Base-by-base conservation (phyloP, 2,113 vertebrate genomes). In the Anoura caudifer region DNA sequence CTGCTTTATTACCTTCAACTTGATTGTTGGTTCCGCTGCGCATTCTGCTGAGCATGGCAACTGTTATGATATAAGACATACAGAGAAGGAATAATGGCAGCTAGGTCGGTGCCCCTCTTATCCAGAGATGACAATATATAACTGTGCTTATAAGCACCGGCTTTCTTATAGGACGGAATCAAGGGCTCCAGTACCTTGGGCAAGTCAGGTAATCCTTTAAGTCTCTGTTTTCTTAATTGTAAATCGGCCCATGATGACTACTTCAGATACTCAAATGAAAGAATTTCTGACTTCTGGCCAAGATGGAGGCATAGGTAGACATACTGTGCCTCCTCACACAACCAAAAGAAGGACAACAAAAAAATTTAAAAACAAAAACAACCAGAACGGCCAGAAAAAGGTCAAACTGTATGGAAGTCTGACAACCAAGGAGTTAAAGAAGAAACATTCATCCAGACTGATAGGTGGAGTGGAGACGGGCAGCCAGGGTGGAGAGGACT, bases 11-110 rank as follows among this genome's bases (percentile, higher is more conserved):
- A 28, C 47, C 31, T 65, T 54, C 77, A 72, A n/a, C 50, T 5
- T 70, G 67, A 33, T 1, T 50, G 12, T 17, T 43, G 89, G 43
- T 52, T 45, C 88, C 52, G 31, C 26, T n/a, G 61, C n/a, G 8
- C 0, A 0, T 38, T 45, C 87, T 59, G 45, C 26, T 33, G 52
- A n/a, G 14, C 0, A 0, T 52, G 50, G 31, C 26, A 24, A 56
- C 87, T 16, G 38, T 45, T 70, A 24, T 1, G 0, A n/a, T 16
- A 67, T 2, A 50, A 76, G 31, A 61, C 12, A 76, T 8, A 61
- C 16, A 70, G 70, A 19, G 26, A 17, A 84, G 20, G 50, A 36
- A 24, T 1, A 45, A 17, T 5, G 15, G 17, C 2, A 4, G 67
- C n/a, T 33, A 17, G 36, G 22, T 11, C 24, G 38, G 63, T 0